phyloP scores from a whole-genome alignment of 2,113 vertebrate species.

The Pycnonotus jocosus region DNA sequence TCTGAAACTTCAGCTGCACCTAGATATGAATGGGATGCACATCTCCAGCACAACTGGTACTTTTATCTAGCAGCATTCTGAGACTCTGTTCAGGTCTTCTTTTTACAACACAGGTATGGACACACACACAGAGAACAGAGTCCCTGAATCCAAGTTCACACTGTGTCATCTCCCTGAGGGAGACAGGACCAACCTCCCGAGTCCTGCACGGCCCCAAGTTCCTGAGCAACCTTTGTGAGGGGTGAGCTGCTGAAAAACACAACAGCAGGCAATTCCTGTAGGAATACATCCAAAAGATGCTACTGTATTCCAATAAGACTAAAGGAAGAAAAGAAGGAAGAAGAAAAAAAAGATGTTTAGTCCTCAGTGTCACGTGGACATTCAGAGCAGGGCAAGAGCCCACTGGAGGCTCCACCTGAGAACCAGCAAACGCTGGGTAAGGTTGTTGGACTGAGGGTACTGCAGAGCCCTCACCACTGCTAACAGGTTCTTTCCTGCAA shows the following conservation, averaged over 20 bases:
- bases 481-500: neutral
- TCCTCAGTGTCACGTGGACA: neutral
- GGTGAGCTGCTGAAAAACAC: neutral
- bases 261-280: fast-evolving
- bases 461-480: neutral
- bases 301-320: neutral
- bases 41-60: neutral
- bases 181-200: neutral
- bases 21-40: neutral
- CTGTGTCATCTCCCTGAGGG: neutral
- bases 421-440: neutral
- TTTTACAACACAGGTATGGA: neutral
- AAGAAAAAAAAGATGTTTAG: neutral
- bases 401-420: neutral
- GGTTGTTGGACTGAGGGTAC: neutral
- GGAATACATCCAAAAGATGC: neutral
- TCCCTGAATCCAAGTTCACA: neutral
- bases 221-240: neutral
- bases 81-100: neutral
- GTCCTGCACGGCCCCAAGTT: neutral
- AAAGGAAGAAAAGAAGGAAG: neutral
- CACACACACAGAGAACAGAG: fast-evolving
- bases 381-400: neutral
- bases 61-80: neutral
- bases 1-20: neutral